Evolutionary conservation across 1,140 invertebrate species (phyloP).

Genomic region (Caenorhabditis latens): DNA sequence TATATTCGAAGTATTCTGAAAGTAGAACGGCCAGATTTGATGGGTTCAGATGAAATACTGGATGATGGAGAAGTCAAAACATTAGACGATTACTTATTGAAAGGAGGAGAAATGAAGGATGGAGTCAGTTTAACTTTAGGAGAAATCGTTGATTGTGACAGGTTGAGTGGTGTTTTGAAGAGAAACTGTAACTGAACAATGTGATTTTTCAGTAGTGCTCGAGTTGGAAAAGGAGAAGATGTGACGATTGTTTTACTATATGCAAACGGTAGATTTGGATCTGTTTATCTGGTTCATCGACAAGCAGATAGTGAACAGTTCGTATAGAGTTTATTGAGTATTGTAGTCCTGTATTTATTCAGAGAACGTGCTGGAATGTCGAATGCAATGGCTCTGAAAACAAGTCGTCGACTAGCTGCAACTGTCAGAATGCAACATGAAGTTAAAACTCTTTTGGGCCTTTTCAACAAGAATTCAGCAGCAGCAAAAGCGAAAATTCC

Average conservation of each 20-base stretch:
- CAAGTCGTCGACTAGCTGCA: background rate
- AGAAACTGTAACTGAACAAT: background rate
- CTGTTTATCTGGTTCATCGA: background rate
- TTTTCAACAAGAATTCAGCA: background rate
- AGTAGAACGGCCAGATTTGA: constrained; percentile 11
- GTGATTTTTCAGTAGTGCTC: background rate
- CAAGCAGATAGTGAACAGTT: background rate
- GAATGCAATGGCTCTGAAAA: background rate
- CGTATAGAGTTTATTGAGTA: background rate
- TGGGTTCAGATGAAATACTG: background rate
- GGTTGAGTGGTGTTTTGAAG: background rate
- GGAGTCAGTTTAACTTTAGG: background rate
- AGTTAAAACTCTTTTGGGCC: background rate
- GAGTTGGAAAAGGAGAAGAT: background rate
- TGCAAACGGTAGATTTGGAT: background rate
- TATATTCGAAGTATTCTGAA: background rate
- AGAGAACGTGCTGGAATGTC: background rate
- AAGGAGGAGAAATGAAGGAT: background rate
- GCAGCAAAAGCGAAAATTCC: background rate
- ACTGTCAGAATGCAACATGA: background rate
- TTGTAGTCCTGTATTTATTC: background rate
- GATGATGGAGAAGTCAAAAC: background rate
- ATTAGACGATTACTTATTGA: background rate
- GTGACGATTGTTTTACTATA: background rate
- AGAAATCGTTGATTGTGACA: background rate